Evolutionary conservation across 2,888 invertebrate species (phyloP), one percentile per base, ranked within the genome.

Genomic region (Sphaeridia pumilis): DNA sequence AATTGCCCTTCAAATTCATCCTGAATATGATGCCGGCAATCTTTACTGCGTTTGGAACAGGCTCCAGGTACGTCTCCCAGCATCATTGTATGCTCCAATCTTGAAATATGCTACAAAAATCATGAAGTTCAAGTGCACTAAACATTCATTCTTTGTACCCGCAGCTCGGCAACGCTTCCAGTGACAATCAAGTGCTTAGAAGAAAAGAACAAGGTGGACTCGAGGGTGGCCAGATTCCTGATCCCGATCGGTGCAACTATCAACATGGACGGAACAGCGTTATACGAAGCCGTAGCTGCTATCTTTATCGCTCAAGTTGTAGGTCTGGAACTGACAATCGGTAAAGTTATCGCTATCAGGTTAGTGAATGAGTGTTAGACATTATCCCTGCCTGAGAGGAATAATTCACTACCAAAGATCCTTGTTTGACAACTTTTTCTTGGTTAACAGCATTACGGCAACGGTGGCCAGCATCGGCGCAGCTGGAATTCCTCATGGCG

Each of bases 11-110:
- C 69, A 75, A 77, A 51, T 85, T 82, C 65, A 79, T 89, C 50
- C 82, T 79, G 4, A 83, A 83, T 68, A 82, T 92, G 77, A 83
- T 87, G 58, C 89, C 90, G 67, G 93, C 93, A n/a, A 75, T 93
- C 72, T 86, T 88, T 2, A 94, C 94, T 1, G 94, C 94, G 34
- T 94, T 95, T 70, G 94, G 93, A 64, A 95, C 94, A 28, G 88
- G 92, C 22, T 94, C 93, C 27, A 86, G 86, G 82, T 78, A 69
- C 60, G 14, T 31, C 14, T 31, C 31, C 10, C 31, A 31, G 14
- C 14, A 7, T 31, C 31, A 31, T 10, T 31, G 14, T 31, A n/a
- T n/a, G n/a, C 44, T 24, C 24, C 2, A 3, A 25, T 12, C 17
- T 38, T 38, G 14, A 17, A n/a, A 21, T 43, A 25, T 25, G 26